Evolutionary conservation across 2,113 vertebrate genomes (phyloP).

Genomic region (Hylia prasina): DNA sequence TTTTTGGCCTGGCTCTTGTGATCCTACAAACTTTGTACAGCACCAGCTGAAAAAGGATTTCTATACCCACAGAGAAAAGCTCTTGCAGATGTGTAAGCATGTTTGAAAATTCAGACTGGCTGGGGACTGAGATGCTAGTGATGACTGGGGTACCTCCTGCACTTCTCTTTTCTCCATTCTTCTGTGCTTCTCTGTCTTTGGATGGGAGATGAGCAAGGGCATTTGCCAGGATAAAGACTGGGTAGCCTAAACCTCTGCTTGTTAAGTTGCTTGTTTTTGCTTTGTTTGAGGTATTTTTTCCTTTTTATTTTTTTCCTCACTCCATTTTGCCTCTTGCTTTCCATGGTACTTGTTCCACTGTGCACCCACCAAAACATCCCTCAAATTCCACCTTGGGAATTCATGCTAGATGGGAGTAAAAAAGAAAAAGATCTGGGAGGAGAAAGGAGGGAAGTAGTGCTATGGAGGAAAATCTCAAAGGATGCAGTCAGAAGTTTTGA

Average conservation of each 20-base stretch:
- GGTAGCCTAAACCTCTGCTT: background rate
- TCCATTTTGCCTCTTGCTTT: background rate
- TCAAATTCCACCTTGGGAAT: background rate
- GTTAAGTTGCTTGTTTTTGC: background rate
- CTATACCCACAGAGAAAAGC: background rate
- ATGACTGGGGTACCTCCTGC: background rate
- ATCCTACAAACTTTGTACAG: background rate
- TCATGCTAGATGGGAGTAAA: background rate
- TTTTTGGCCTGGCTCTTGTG: background rate
- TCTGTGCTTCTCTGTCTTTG: background rate
- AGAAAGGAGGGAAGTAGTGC: background rate
- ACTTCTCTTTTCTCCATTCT: background rate
- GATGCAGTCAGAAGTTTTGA: background rate
- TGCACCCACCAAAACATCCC: background rate
- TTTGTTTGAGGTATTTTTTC: background rate
- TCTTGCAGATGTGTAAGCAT: background rate
- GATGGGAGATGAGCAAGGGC: background rate
- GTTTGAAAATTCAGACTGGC: background rate
- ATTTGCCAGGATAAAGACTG: background rate
- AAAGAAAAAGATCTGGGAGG: background rate
- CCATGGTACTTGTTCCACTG: background rate
- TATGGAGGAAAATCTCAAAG: background rate
- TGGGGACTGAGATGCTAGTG: background rate
- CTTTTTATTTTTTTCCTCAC: fast-evolving
- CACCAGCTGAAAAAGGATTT: background rate